Conservation (phyloP, 2,888 invertebrate genomes). For the Chrysopilus asiliformis region DNA sequence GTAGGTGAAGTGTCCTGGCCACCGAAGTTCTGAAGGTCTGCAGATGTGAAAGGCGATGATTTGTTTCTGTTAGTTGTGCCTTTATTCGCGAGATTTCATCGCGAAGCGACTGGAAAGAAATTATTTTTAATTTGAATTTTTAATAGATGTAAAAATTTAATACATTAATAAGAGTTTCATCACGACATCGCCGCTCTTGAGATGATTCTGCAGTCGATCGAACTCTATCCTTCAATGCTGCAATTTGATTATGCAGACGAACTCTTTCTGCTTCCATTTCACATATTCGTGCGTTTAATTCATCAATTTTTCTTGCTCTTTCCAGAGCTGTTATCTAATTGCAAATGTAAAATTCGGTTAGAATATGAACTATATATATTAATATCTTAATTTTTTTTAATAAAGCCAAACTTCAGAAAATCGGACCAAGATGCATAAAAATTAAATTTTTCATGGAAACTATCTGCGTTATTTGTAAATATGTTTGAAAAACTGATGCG, state of each 20-base stretch:
- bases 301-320: conserved; percentile 70
- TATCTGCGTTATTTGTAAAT: too few species aligned
- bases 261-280: conserved; percentile 68
- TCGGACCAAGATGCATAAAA: too few species aligned
- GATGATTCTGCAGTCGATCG: conserved; percentile 30
- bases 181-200: conserved; percentile 31
- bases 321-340: conserved; percentile 67
- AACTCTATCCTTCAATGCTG: conserved; percentile 27
- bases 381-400: conserved; percentile 4
- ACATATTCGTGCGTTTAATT: conserved; percentile 64
- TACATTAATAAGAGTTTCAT: conserved; percentile 34
- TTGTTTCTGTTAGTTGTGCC: conserved; percentile 57
- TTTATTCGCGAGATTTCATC: conserved; percentile 65
- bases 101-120: conserved; percentile 42
- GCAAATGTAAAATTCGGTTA: neutral
- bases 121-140: neutral
- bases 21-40: conserved; percentile 64
- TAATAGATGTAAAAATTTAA: too few species aligned
- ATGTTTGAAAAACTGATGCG: too few species aligned
- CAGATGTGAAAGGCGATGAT: conserved; percentile 62
- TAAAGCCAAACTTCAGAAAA: too few species aligned
- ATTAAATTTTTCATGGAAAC: too few species aligned
- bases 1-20: conserved; percentile 57
- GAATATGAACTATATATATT: neutral
- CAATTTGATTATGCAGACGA: conserved; percentile 35